These are phyloP conservation scores for Diacarnus erythraeanus DNA, from an alignment of 37 sponge, comb jelly and placozoan genomes.

Conservation along the genomic window DNA sequence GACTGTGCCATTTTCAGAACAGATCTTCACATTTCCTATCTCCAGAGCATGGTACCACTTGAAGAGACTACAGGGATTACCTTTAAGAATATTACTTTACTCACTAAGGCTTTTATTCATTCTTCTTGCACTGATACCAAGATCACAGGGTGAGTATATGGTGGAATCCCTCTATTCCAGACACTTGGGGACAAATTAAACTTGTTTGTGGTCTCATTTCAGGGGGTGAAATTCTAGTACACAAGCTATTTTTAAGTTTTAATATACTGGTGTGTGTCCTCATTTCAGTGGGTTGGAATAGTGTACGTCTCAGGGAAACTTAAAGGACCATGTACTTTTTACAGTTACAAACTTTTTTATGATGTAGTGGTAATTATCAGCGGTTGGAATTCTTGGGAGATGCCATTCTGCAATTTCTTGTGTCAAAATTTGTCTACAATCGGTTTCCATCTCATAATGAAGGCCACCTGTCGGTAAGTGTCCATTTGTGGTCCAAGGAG, in stretches of 20 bases:
- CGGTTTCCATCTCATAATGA: conserved; percentile 67
- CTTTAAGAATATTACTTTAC: conserved; percentile 64
- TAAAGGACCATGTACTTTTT: neutral
- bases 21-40: no score
- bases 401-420: conserved; percentile 69
- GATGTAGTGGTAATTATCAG: conserved; percentile 76
- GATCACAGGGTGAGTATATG: conserved; percentile 52
- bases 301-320: neutral
- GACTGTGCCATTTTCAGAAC: no score
- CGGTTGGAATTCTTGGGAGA: conserved; percentile 86
- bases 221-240: neutral
- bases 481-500: no score
- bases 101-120: conserved; percentile 77
- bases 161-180: no score
- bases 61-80: conserved; percentile 56
- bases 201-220: neutral
- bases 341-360: neutral
- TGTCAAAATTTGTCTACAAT: conserved; percentile 47
- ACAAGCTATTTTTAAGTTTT: no score
- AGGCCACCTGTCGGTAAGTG: conserved; percentile 73
- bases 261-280: no score
- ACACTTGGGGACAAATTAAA: no score
- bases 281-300: neutral
- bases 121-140: conserved; percentile 41
- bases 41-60: conserved; percentile 39